Evolutionary conservation across 2,888 invertebrate species (phyloP).

Genomic region (Mythimna albipuncta): DNA sequence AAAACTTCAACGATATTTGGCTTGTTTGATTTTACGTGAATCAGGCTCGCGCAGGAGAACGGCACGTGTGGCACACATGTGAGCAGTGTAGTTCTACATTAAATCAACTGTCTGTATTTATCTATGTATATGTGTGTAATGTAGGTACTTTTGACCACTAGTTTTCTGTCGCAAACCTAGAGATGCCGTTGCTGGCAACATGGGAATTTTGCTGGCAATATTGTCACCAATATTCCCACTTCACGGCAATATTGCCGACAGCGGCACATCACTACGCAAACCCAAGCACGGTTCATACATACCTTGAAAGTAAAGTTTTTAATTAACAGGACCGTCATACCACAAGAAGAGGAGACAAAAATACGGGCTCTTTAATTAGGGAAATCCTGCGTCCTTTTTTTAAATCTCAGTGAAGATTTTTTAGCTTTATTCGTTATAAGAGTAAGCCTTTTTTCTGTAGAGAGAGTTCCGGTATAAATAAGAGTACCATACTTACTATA

Average conservation of each 20-base stretch:
- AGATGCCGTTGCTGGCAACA: no score
- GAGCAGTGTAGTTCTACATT: no score
- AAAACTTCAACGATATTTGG: no score
- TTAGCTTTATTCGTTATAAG: slow-evolving; percentile 12
- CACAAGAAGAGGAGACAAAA: slow-evolving; percentile 20
- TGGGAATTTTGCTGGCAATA: no score
- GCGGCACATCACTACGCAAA: no score
- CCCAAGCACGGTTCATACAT: not conserved
- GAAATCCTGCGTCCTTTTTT: slow-evolving; percentile 16
- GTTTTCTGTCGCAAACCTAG: not conserved
- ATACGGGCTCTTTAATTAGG: slow-evolving; percentile 31
- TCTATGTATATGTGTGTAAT: slow-evolving; percentile 2
- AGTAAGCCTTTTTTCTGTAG: not conserved
- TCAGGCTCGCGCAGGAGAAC: no score
- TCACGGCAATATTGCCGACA: no score
- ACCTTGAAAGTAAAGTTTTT: slow-evolving; percentile 38
- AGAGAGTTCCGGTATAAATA: not conserved
- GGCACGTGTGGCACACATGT: no score
- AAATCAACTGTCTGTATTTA: not conserved
- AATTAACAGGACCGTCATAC: slow-evolving; percentile 28
- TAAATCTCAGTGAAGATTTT: slow-evolving; percentile 19
- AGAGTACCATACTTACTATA: no score
- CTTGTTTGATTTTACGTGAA: no score
- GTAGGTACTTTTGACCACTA: not conserved
- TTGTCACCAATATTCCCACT: no score